Evolutionary conservation across 1,140 invertebrate genomes (phyloP).

Genomic region (Limonius californicus): DNA sequence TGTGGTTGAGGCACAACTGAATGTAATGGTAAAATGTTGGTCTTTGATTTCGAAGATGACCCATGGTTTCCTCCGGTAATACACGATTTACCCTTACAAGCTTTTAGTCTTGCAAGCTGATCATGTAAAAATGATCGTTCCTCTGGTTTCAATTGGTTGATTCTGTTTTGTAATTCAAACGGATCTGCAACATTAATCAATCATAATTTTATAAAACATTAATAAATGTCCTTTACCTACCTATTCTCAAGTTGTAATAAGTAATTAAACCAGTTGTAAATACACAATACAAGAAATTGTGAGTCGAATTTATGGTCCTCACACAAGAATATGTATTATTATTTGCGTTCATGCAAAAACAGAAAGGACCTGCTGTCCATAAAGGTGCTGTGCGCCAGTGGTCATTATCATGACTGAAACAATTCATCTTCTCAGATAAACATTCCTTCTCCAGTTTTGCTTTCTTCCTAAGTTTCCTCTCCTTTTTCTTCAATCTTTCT

Average conservation of each 20-base stretch:
- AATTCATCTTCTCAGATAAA: constrained; percentile 88
- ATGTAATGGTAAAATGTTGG: constrained; percentile 24
- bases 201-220: too few relatives aligned
- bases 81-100: constrained; percentile 67
- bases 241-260: constrained; percentile 88
- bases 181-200: constrained; percentile 77
- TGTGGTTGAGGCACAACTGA: constrained; percentile 15
- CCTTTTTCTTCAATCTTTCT: constrained; percentile 70
- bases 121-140: constrained; percentile 73
- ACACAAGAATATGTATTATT: constrained; percentile 98
- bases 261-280: constrained; percentile 94
- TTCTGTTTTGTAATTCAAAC: constrained; percentile 78
- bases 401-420: constrained; percentile 91
- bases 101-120: constrained; percentile 67
- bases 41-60: constrained; percentile 17
- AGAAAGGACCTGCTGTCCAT: constrained; percentile 93
- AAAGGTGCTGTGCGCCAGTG: constrained; percentile 93
- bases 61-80: constrained; percentile 56
- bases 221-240: constrained; percentile 50
- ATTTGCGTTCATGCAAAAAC: constrained; percentile 98
- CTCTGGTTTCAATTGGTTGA: constrained; percentile 61
- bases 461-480: constrained; percentile 72
- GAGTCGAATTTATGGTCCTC: constrained; percentile 90
- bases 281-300: constrained; percentile 97
- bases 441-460: constrained; percentile 77